phyloP scores from a whole-genome alignment of 2,888 invertebrate species.

The Drosophila niveifrons region DNA sequence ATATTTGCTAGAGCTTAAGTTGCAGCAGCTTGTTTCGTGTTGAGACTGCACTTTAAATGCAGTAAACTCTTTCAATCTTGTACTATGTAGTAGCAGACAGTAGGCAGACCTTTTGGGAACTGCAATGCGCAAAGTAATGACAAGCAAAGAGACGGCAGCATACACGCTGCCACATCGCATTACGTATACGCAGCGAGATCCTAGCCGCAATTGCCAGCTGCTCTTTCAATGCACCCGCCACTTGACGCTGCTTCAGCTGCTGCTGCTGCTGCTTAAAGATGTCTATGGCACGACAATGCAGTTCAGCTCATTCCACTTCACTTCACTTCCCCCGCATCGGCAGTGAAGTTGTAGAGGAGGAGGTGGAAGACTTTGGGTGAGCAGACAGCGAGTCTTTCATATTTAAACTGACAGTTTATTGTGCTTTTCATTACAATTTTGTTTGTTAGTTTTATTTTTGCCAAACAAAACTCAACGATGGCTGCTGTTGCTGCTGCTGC shows the following conservation, averaged over 20 bases:
- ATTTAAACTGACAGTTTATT: constrained; percentile 81
- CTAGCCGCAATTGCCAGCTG: constrained; percentile 23
- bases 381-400: constrained; percentile 61
- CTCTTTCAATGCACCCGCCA: constrained; percentile 58
- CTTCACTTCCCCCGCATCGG: constrained; percentile 5
- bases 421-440: constrained; percentile 79
- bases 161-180: constrained; percentile 34
- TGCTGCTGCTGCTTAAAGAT: constrained; percentile 52
- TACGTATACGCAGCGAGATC: constrained; percentile 57
- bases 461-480: constrained; percentile 62
- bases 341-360: constrained; percentile 10
- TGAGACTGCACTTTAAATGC: no score
- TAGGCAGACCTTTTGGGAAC: constrained; percentile 36
- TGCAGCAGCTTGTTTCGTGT: no score
- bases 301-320: constrained; percentile 8
- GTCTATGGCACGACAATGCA: constrained; percentile 57
- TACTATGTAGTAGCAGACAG: neutral
- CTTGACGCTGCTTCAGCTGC: constrained; percentile 50
- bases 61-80: no score
- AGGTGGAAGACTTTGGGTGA: constrained; percentile 3
- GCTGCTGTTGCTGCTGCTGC: constrained; percentile 27
- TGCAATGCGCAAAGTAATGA: constrained; percentile 61
- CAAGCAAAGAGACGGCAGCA: constrained; percentile 22
- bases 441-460: constrained; percentile 70
- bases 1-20: no score